Base-by-base conservation (phyloP, 1,140 invertebrate genomes). In the Drosophila kurseongensis region DNA sequence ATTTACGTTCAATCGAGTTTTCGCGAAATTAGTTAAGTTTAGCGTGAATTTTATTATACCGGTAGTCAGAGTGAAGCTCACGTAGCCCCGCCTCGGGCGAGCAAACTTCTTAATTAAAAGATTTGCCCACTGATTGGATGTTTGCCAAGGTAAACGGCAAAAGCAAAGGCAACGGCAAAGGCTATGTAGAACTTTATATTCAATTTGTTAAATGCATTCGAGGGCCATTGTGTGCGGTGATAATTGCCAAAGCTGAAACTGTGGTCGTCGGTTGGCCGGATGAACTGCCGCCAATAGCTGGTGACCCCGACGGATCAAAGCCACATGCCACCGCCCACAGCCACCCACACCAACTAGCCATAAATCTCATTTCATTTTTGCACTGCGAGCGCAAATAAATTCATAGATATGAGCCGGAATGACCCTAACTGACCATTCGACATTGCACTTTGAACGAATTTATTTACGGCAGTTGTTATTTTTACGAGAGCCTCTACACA, bases 41-140 rank as follows among this genome's bases (percentile, higher is more conserved):
- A 74, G 76, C 75, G 68, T 79, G 45, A 79, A 59, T 78, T 74
- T 79, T 73, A 79, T 79, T 79, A 79, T 60, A 47, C 42, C 42
- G 12, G 12, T 16, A 38, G n/a, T 8, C 6, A 8, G 14, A 2
- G 36, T 10, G 35, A 29, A 44, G 38, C 45, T 63, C 63, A 69
- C 41, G 29, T 38, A 40, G 35, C 51, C 10, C 4, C 5, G 54
- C 63, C 63, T 23, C 23, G 36, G 14, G 47, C 18, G 50, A 55
- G 44, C 47, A 78, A 78, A 78, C 75, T 78, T 79, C 76, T 66
- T 79, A 79, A 79, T 79, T 79, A 79, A 79, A 79, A 79, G 76
- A 79, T 79, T 78, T 79, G 55, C 40, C 54, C 75, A 60, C 48
- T 74, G 76, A 78, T 78, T 78, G 76, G 36, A 35, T 79, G 62